phyloP scores from a whole-genome alignment of 1,140 invertebrate species.

The Plutomurus gul region DNA sequence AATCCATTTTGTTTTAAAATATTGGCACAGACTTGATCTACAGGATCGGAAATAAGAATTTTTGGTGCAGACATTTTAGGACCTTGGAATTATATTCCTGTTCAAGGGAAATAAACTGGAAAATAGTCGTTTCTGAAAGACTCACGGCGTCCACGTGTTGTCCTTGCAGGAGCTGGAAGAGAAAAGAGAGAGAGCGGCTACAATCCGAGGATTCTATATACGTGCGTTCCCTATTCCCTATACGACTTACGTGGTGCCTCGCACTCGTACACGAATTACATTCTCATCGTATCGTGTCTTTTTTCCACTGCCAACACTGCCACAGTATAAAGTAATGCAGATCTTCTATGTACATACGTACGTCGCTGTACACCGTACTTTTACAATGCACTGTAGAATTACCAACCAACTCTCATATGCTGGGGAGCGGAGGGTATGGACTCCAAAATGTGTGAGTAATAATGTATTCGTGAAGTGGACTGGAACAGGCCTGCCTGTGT shows the following conservation, averaged over 20 bases:
- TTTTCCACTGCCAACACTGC: no score
- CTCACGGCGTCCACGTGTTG: constrained; percentile 13
- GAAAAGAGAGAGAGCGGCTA: not conserved
- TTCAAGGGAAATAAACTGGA: not conserved
- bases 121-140: not conserved
- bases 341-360: no score
- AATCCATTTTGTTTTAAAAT: constrained; percentile 78
- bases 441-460: no score
- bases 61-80: constrained; percentile 38
- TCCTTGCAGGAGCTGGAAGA: not conserved
- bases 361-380: no score
- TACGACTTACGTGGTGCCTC: not conserved
- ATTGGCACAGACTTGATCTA: constrained; percentile 81
- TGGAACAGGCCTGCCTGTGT: no score
- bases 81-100: not conserved
- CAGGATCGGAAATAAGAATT: constrained; percentile 87
- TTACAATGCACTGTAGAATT: no score
- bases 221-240: not conserved
- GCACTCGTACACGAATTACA: no score
- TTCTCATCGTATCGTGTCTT: no score
- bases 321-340: no score
- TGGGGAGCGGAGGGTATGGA: no score
- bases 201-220: not conserved
- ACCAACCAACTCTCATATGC: no score
- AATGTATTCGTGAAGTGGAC: no score